A percentile compares a stretch with the other conserved stretches of the same genome.
phyloP scores from a whole-genome alignment of 2,888 invertebrate genomes.

The Lepidochitona cinerea region DNA sequence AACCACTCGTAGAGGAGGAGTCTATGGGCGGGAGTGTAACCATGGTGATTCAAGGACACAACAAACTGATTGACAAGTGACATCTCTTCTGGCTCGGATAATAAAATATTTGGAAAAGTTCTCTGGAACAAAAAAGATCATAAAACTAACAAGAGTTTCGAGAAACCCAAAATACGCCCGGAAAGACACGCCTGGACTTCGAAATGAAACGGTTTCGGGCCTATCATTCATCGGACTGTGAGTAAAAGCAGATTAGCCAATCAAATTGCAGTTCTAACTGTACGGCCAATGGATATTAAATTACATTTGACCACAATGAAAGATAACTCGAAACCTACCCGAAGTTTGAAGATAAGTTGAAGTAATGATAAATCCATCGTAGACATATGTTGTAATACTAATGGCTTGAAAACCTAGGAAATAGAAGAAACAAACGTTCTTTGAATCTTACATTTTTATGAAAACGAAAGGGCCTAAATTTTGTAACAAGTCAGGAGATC shows the following conservation, averaged over 20 bases:
- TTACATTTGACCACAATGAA: too few species aligned
- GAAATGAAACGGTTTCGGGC: too few species aligned
- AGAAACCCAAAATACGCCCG: too few species aligned
- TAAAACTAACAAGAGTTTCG: not conserved
- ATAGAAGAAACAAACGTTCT: too few species aligned
- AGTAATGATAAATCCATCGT: conserved; percentile 49
- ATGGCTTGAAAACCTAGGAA: conserved; percentile 58
- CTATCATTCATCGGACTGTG: too few species aligned
- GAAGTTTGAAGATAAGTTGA: conserved; percentile 45
- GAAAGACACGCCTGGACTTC: not conserved
- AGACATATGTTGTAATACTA: conserved; percentile 54
- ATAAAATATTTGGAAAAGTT: conserved; percentile 48
- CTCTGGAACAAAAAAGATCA: conserved; percentile 32
- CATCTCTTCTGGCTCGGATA: conserved; percentile 45
- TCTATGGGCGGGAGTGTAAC: conserved; percentile 41
- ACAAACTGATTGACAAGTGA: conserved; percentile 39
- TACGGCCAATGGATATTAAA: too few species aligned
- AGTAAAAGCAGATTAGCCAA: too few species aligned
- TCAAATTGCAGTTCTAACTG: too few species aligned
- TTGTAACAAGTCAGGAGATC: too few species aligned
- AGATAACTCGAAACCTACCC: too few species aligned
- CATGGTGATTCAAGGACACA: conserved; percentile 43
- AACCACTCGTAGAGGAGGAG: conserved; percentile 50
- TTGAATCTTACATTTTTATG: too few species aligned
- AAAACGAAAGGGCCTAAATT: too few species aligned